Evolutionary conservation across 2,797 vertebrate genomes (phyloP), one percentile per base, ranked within the genome.

Genomic region (Cephalopachus bancanus): DNA sequence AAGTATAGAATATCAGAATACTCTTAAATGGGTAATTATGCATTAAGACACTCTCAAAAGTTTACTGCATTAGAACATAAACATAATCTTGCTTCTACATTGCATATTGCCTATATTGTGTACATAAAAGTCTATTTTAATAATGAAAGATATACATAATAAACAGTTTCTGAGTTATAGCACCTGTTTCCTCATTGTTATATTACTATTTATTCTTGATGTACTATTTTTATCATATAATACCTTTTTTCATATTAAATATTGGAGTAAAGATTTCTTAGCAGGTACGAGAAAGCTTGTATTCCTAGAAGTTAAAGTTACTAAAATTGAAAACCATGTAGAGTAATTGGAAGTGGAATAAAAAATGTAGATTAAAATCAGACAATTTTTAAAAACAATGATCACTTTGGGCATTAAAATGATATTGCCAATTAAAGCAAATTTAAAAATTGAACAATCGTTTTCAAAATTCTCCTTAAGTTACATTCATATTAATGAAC

Each of bases 231-330:
- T 74, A 84, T 74, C 30, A 67, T 28, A 3, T 12, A 28, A 62
- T 26, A 59, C 20, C 1, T 88, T 74, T 59, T 37, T 37, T 37
- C 37, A 99, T 99, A 98, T 99, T 98, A 98, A 98, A 98, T 98
- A 98, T 97, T 97, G 96, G 96, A 99, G 89, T 94, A 94, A 97
- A 98, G 96, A 92, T 96, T 98, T 97, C 98, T 96, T 97, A 98
- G 97, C 94, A 97, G 93, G 95, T 85, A 97, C 97, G 98, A 98
- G 87, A 93, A 85, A 74, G 75, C 87, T 95, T 59, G 93, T 93
- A 85, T 97, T 97, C 90, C 83, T 89, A 89, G 95, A 97, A 98
- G 87, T 97, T 96, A 20, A 97, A 95, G 95, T 93, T 97, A 97
- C 71, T 97, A 76, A 97, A 95, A 94, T 96, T 86, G 14, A 67